Evolutionary conservation across 2,888 invertebrate genomes (phyloP).

Genomic region (Fabriciana adippe): DNA sequence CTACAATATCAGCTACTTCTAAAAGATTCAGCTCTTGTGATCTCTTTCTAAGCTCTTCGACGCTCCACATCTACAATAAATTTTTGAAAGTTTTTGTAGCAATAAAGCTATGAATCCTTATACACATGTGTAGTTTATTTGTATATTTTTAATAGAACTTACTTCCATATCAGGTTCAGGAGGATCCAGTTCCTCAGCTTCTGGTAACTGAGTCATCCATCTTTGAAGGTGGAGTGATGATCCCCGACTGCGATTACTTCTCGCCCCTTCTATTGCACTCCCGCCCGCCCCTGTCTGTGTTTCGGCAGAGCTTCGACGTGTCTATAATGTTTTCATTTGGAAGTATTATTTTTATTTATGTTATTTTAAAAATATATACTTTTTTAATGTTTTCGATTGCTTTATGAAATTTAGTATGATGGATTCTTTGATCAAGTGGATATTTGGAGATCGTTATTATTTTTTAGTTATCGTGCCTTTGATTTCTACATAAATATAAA

Average conservation of each 20-base stretch:
- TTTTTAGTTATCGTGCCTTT: neutral
- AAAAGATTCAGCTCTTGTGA: conserved; percentile 86
- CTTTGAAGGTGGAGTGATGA: conserved; percentile 89
- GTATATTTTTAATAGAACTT: conserved; percentile 4
- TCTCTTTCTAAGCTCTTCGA: conserved; percentile 86
- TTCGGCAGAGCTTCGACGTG: conserved; percentile 73
- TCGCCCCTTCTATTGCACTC: conserved; percentile 65
- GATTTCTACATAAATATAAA: neutral
- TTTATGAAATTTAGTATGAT: no score
- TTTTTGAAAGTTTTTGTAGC: conserved; percentile 12
- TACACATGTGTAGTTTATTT: neutral
- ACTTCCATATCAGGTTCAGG: conserved; percentile 83
- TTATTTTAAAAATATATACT: no score
- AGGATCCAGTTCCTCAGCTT: conserved; percentile 79
- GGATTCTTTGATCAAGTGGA: neutral
- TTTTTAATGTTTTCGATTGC: no score
- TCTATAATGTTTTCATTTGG: conserved; percentile 49
- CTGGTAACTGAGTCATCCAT: conserved; percentile 91
- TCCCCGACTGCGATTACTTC: conserved; percentile 84
- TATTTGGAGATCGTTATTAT: neutral
- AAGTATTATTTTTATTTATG: neutral
- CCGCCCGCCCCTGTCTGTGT: conserved; percentile 72
- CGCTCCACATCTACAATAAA: conserved; percentile 83
- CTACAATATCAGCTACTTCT: conserved; percentile 70
- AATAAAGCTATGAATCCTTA: conserved; percentile 5